Percentiles rank a stretch among this genome's conserved stretches.
Evolutionary conservation across 1,140 invertebrate genomes (phyloP).

Genomic region (Magallana ariakensis): DNA sequence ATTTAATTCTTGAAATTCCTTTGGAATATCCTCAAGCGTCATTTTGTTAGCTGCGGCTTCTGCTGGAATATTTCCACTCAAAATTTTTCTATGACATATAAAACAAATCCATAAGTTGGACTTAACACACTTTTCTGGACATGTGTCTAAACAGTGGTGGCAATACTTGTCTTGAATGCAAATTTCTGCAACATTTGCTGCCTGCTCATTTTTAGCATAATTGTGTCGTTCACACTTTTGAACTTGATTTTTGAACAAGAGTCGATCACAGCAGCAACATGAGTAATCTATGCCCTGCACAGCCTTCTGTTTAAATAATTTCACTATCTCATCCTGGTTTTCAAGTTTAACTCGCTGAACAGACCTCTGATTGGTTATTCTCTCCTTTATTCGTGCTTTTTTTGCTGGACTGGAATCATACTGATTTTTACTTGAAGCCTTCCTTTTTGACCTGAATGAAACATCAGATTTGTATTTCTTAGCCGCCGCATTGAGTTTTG

Average conservation of each 20-base stretch:
- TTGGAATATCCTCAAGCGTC: conserved; percentile 35
- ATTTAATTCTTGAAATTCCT: conserved; percentile 39
- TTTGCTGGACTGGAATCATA: not conserved
- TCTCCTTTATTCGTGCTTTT: not conserved
- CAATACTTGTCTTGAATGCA: not conserved
- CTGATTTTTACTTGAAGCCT: not conserved
- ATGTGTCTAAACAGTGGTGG: not conserved
- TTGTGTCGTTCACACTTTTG: not conserved
- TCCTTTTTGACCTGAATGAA: not conserved
- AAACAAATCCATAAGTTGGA: not conserved
- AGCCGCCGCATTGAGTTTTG: not conserved
- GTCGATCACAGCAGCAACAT: not conserved
- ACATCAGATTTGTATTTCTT: not conserved
- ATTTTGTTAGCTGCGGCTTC: conserved; percentile 35
- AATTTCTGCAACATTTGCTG: not conserved
- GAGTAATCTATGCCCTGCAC: not conserved
- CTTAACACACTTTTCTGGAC: not conserved
- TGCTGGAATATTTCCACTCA: conserved; percentile 7
- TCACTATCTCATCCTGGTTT: not conserved
- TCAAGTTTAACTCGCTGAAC: not conserved
- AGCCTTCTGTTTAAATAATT: not conserved
- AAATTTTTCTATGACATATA: conserved; percentile 6
- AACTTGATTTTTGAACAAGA: conserved; percentile 23
- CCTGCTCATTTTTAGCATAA: not conserved
- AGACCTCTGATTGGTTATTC: not conserved